Conservation (phyloP, 2,888 invertebrate genomes). For the Ichneumoninae sp. region DNA sequence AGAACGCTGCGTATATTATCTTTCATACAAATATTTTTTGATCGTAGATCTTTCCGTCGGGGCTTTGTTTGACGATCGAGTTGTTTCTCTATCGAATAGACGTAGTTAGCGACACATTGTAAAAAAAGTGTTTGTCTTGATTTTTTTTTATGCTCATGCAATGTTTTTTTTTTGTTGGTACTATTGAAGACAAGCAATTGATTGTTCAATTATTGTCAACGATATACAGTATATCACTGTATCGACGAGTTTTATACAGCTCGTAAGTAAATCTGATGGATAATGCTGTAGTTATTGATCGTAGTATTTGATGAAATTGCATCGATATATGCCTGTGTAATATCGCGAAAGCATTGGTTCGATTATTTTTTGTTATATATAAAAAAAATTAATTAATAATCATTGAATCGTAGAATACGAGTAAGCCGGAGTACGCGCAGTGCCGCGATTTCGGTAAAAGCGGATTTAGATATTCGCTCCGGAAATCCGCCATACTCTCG, state of each 20-base stretch:
- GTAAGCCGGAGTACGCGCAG: conserved; percentile 33
- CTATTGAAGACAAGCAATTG: conserved; percentile 17
- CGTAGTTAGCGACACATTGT: conserved; percentile 54
- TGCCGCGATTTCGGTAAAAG: conserved; percentile 10
- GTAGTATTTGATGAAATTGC: conserved; percentile 60
- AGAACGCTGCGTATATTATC: neutral
- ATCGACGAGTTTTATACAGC: conserved; percentile 35
- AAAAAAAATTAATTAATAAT: conserved; percentile 31
- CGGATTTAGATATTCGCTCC: neutral
- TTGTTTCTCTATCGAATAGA: conserved; percentile 45
- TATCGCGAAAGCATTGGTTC: conserved; percentile 40
- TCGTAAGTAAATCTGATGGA: conserved; percentile 54
- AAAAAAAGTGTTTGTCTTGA: conserved; percentile 37
- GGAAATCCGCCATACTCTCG: conserved; percentile 29
- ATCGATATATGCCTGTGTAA: conserved; percentile 58
- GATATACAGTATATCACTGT: conserved; percentile 27
- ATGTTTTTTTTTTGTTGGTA: conserved; percentile 20
- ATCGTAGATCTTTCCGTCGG: conserved; percentile 18
- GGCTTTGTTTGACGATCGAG: conserved; percentile 51
- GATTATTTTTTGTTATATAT: conserved; percentile 27
- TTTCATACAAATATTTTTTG: neutral
- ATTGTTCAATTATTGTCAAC: conserved; percentile 39
- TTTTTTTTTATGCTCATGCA: conserved; percentile 41
- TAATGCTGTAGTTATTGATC: conserved; percentile 61
- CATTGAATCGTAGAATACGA: conserved; percentile 45